A percentile compares a stretch with the other conserved stretches of the same genome.
phyloP scores from a whole-genome alignment of 2,888 invertebrate genomes.

The Xanthostigma xanthostigma region DNA sequence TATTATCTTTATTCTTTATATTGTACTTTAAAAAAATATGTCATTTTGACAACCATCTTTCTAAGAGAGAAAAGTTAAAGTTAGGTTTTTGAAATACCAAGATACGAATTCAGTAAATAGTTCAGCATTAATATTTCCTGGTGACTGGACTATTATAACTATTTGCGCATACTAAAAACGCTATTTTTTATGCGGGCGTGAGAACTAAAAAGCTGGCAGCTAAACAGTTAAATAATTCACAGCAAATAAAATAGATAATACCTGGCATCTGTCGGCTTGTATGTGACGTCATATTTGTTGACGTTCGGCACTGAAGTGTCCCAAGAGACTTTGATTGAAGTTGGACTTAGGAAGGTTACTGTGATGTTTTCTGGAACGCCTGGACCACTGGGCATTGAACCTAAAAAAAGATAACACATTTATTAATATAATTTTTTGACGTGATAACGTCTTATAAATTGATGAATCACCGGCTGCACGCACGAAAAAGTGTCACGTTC shows the following conservation, averaged over 20 bases:
- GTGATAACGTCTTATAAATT: too few species aligned
- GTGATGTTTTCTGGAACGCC: slow-evolving; percentile 78
- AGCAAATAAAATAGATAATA: slow-evolving; percentile 32
- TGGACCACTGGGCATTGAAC: slow-evolving; percentile 56
- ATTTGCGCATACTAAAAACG: not conserved
- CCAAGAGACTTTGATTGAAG: slow-evolving; percentile 77
- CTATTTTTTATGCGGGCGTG: not conserved
- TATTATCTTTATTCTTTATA: too few species aligned
- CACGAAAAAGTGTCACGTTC: too few species aligned
- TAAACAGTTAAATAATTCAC: slow-evolving; percentile 3
- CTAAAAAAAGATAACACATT: slow-evolving; percentile 28
- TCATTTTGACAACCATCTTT: too few species aligned
- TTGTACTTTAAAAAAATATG: too few species aligned
- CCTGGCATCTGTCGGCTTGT: slow-evolving; percentile 85
- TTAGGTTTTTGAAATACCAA: too few species aligned
- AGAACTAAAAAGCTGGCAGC: not conserved
- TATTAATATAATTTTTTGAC: too few species aligned
- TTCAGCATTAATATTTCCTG: too few species aligned
- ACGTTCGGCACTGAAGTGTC: slow-evolving; percentile 66
- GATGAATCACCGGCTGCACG: too few species aligned
- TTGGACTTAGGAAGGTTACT: slow-evolving; percentile 72
- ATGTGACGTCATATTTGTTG: slow-evolving; percentile 82
- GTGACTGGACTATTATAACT: too few species aligned
- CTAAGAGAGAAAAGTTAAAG: too few species aligned
- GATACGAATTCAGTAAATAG: too few species aligned